These are phyloP conservation scores for Sminthopsis crassicaudata DNA, from an alignment of 2,113 vertebrate genomes.

Conservation along the genomic window DNA sequence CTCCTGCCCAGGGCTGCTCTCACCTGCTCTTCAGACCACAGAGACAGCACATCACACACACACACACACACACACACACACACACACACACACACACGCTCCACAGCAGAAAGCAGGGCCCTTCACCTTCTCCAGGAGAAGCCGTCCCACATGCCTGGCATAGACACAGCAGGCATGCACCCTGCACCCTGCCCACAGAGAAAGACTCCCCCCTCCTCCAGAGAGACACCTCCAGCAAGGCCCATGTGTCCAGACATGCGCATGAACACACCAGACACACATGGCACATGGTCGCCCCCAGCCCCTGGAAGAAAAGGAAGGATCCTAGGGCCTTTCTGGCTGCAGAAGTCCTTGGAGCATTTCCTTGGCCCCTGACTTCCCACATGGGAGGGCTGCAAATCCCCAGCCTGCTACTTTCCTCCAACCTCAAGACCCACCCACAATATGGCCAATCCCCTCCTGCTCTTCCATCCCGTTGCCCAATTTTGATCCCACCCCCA, in stretches of 20 bases:
- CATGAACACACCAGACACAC: background rate
- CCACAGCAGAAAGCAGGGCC: background rate
- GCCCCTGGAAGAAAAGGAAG: background rate
- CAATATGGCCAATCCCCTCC: conserved; percentile 53
- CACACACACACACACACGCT: background rate
- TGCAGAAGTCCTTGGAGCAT: background rate
- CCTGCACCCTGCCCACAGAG: background rate
- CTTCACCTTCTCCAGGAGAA: background rate
- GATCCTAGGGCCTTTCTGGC: background rate
- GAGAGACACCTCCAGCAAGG: background rate
- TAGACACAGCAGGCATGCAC: background rate
- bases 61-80: background rate
- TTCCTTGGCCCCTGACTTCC: background rate
- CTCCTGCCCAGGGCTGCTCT: background rate
- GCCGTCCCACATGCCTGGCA: background rate
- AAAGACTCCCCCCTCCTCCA: background rate
- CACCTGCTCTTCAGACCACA: background rate
- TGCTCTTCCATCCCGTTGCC: background rate
- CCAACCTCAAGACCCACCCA: conserved; percentile 40
- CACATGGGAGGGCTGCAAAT: background rate
- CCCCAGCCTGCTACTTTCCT: conserved; percentile 28
- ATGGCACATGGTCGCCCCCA: background rate
- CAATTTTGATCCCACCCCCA: background rate
- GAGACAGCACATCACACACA: background rate
- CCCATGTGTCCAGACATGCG: background rate